These are phyloP conservation scores for Mormyrus lacerda DNA, from an alignment of 2,113 vertebrate species.

Conservation along the genomic window DNA sequence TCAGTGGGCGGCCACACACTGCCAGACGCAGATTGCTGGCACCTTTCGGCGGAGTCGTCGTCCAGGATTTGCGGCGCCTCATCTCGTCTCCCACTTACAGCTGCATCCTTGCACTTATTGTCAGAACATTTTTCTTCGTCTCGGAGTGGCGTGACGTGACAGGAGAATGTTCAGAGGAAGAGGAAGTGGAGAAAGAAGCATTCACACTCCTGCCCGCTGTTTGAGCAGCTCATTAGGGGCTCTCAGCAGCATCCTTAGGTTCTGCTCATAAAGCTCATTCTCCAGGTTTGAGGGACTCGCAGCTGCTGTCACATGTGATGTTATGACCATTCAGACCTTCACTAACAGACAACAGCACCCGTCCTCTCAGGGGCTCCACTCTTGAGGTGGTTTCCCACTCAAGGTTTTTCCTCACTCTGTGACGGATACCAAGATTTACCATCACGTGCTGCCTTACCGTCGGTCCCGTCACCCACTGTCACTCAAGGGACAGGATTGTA, in stretches of 20 bases:
- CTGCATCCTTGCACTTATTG: not conserved
- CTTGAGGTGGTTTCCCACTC: not conserved
- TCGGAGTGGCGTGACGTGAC: not conserved
- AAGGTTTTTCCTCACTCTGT: not conserved
- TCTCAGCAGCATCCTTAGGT: not conserved
- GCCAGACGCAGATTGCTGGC: not conserved
- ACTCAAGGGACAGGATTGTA: not conserved
- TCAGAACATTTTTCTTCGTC: not conserved
- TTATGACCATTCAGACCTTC: not conserved
- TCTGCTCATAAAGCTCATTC: not conserved
- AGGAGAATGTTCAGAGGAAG: not conserved
- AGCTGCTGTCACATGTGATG: not conserved
- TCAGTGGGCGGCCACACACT: not conserved
- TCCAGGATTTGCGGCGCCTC: not conserved
- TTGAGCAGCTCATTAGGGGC: not conserved
- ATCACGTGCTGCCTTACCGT: not conserved
- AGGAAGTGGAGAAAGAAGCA: not conserved
- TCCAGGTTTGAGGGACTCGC: not conserved
- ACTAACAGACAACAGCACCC: not conserved
- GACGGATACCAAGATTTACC: not conserved
- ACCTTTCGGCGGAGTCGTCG: not conserved
- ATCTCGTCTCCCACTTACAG: not conserved
- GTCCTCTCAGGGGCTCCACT: not conserved
- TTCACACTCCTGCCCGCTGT: not conserved
- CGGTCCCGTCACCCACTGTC: not conserved